Conservation (phyloP, 2,888 invertebrate genomes). For the Miltochrista miniata region DNA sequence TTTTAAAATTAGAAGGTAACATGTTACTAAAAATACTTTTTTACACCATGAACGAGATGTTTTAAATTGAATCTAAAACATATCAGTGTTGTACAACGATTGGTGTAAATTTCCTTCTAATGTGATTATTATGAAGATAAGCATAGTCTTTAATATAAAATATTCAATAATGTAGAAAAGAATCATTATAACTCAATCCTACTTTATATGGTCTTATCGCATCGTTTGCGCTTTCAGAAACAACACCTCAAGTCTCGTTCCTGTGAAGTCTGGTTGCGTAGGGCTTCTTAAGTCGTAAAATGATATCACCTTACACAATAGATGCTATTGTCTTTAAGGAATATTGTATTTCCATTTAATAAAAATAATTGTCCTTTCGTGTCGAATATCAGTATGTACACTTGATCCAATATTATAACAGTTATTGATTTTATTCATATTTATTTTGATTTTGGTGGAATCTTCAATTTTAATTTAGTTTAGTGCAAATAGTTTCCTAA, state of each 20-base stretch:
- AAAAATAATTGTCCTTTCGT: slow-evolving; percentile 46
- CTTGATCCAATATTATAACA: slow-evolving; percentile 6
- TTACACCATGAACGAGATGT: too few relatives aligned
- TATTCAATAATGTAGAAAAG: too few relatives aligned
- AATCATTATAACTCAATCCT: slow-evolving; percentile 41
- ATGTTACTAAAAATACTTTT: too few relatives aligned
- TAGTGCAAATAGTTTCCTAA: too few relatives aligned
- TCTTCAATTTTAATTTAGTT: too few relatives aligned
- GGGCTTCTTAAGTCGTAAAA: slow-evolving; percentile 81
- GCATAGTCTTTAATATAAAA: too few relatives aligned
- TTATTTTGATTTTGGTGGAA: not conserved
- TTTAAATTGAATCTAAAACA: too few relatives aligned
- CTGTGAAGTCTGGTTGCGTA: slow-evolving; percentile 62
- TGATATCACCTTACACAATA: slow-evolving; percentile 78
- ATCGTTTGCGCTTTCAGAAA: slow-evolving; percentile 66
- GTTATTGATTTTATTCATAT: not conserved
- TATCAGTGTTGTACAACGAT: slow-evolving; percentile 8
- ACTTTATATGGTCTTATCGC: slow-evolving; percentile 51
- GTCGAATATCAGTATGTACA: slow-evolving; percentile 27
- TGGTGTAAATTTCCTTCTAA: too few relatives aligned
- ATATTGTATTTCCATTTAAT: slow-evolving; percentile 54
- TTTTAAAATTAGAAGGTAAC: slow-evolving; percentile 8
- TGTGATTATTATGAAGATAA: too few relatives aligned
- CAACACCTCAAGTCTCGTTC: slow-evolving; percentile 72
- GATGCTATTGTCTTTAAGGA: slow-evolving; percentile 65